Percentiles rank a stretch among this genome's conserved stretches.
Evolutionary conservation across 2,797 vertebrate species (phyloP).

Genomic region (Pitangus sulphuratus): DNA sequence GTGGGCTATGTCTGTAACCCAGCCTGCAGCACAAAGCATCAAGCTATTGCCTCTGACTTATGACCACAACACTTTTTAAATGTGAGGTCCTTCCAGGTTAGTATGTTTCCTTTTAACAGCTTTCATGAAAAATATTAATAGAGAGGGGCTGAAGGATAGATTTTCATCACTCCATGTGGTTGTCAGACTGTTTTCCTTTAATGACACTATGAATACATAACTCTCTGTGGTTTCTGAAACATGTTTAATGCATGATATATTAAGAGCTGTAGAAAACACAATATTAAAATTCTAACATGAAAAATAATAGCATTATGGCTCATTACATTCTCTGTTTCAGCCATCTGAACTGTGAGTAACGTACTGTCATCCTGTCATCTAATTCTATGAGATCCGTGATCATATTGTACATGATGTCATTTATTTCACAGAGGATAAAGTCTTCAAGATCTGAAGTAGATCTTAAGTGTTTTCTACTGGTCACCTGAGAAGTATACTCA

Average conservation of each 20-base stretch:
- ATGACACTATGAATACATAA: slow-evolving; percentile 55
- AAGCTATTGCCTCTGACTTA: slow-evolving; percentile 19
- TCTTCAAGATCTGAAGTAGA: slow-evolving; percentile 26
- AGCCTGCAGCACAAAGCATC: neutral
- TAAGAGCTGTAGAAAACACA: slow-evolving; percentile 69
- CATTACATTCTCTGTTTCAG: slow-evolving; percentile 68
- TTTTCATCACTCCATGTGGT: slow-evolving; percentile 29
- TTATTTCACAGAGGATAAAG: slow-evolving; percentile 59
- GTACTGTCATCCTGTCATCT: slow-evolving; percentile 62
- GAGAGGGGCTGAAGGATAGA: neutral
- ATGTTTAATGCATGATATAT: slow-evolving; percentile 75
- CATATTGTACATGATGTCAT: slow-evolving; percentile 53
- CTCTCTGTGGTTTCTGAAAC: slow-evolving; percentile 37
- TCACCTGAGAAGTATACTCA: slow-evolving; percentile 23
- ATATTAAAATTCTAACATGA: slow-evolving; percentile 73
- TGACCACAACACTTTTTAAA: neutral
- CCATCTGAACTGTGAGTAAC: slow-evolving; percentile 73
- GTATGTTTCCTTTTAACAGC: slow-evolving; percentile 13
- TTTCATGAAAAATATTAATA: neutral
- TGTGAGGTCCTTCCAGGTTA: neutral
- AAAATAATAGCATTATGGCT: slow-evolving; percentile 76
- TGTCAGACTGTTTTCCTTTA: slow-evolving; percentile 56
- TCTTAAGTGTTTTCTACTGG: slow-evolving; percentile 4
- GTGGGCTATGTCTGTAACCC: slow-evolving; percentile 1
- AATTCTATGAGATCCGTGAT: slow-evolving; percentile 52